A percentile compares a stretch with the other conserved stretches of the same genome.
These are phyloP conservation scores for Clarias batrachus DNA, from an alignment of 2,113 vertebrate species.

Conservation along the genomic window DNA sequence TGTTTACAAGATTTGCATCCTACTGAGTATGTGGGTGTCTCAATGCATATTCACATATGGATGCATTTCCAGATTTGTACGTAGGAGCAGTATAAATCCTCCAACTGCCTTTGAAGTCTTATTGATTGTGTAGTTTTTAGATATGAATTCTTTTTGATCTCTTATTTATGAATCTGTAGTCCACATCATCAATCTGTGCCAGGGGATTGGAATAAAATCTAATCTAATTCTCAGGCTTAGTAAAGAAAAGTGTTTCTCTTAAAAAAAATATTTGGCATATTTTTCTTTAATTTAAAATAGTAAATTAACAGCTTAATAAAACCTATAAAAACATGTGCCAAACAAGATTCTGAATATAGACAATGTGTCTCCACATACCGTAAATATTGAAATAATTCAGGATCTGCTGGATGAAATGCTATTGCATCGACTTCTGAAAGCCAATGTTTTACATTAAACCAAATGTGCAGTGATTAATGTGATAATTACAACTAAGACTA, in stretches of 20 bases:
- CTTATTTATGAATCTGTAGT: constrained; percentile 46
- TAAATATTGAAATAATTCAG: not conserved
- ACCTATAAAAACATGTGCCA: not conserved
- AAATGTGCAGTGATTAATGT: not conserved
- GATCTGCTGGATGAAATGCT: not conserved
- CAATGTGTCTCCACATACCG: not conserved
- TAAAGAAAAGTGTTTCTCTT: not conserved
- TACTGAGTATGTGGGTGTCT: not conserved
- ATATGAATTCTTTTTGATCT: constrained; percentile 37
- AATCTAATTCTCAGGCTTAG: not conserved
- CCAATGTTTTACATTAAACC: not conserved
- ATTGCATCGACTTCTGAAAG: not conserved
- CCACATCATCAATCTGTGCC: constrained; percentile 24
- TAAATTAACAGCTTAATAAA: too few relatives aligned
- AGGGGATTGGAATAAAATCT: constrained; percentile 20
- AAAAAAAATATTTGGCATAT: too few relatives aligned
- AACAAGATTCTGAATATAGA: not conserved
- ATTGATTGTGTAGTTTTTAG: constrained; percentile 16
- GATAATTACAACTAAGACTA: not conserved
- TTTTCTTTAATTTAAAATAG: too few relatives aligned
- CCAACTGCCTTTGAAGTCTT: constrained; percentile 25
- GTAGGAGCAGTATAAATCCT: not conserved
- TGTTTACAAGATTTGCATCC: constrained; percentile 32
- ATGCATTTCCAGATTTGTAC: not conserved
- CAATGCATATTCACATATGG: constrained; percentile 10